Evolutionary conservation across 1,140 invertebrate species (phyloP).

Genomic region (Chelonus insularis): DNA sequence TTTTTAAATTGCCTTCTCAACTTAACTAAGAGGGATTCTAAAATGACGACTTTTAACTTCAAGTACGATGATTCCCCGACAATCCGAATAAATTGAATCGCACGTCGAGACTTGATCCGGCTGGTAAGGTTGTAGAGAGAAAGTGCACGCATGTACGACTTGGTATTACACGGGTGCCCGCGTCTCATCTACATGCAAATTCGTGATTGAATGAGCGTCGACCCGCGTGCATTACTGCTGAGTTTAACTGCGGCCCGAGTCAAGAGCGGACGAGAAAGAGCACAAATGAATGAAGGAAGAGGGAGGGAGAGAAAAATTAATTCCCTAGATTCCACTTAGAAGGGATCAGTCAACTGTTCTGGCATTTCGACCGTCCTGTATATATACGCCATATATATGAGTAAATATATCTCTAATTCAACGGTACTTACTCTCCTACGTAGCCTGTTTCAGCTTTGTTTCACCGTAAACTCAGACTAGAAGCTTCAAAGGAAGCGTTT

Average conservation of each 20-base stretch:
- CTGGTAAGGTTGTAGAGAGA: neutral
- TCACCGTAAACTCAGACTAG: no score
- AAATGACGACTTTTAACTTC: neutral
- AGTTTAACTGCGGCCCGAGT: constrained; percentile 23
- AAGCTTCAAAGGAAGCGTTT: constrained; percentile 21
- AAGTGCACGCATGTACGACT: constrained; percentile 1
- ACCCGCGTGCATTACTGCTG: constrained; percentile 22
- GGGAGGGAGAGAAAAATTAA: neutral
- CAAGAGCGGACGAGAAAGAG: constrained; percentile 3
- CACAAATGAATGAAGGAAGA: neutral
- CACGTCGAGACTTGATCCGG: constrained; percentile 19
- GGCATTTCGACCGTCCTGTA: no score
- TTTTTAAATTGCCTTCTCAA: no score
- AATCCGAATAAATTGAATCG: constrained; percentile 24
- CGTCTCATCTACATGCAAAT: constrained; percentile 34
- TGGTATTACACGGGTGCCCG: constrained; percentile 23
- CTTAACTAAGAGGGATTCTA: neutral
- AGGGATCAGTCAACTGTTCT: no score
- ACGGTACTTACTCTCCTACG: no score
- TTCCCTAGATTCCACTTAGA: no score
- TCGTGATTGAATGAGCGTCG: constrained; percentile 31
- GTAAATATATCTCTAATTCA: no score
- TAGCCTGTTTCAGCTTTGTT: no score
- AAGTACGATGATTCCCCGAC: constrained; percentile 20
- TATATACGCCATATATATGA: no score